Conservation (phyloP, 2,113 vertebrate genomes). For the Romanogobio albipinnatus region DNA sequence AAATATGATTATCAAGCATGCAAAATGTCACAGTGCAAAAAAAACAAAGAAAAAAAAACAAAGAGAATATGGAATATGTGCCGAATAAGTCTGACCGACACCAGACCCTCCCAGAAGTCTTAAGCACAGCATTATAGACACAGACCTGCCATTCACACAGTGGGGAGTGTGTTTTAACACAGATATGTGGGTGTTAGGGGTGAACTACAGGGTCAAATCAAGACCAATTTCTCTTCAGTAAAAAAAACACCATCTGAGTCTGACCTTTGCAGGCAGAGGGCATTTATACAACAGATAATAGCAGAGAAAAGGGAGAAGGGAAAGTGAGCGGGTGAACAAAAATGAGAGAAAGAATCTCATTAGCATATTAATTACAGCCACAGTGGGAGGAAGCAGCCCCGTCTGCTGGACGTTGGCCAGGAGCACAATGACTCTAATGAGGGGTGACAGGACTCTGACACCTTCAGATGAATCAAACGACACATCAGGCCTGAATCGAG, state of each 20-base stretch:
- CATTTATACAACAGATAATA: slow-evolving; percentile 56
- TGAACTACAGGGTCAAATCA: not conserved
- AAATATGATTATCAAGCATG: not conserved
- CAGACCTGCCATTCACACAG: slow-evolving; percentile 10
- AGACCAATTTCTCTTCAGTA: not conserved
- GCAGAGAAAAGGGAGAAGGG: not conserved
- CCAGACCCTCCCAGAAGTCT: not conserved
- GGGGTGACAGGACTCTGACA: slow-evolving; percentile 54
- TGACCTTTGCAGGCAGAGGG: slow-evolving; percentile 36
- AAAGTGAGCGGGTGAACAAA: slow-evolving; percentile 24
- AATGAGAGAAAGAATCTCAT: slow-evolving; percentile 57
- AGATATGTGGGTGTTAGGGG: not conserved
- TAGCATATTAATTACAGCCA: slow-evolving; percentile 72
- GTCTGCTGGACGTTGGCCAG: slow-evolving; percentile 63
- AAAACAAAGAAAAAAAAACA: too few relatives aligned
- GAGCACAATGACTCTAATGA: slow-evolving; percentile 69
- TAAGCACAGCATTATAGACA: not conserved
- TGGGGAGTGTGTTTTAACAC: not conserved
- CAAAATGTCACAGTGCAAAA: not conserved
- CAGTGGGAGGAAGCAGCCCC: slow-evolving; percentile 54
- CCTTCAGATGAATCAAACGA: slow-evolving; percentile 47
- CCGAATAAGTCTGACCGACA: not conserved
- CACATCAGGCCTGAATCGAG: slow-evolving; percentile 3
- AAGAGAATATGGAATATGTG: not conserved
- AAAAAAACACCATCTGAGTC: not conserved